Percentiles rank a stretch among this genome's conserved stretches.
Evolutionary conservation across 1,140 invertebrate genomes (phyloP).

Genomic region (Diorhabda elongata): DNA sequence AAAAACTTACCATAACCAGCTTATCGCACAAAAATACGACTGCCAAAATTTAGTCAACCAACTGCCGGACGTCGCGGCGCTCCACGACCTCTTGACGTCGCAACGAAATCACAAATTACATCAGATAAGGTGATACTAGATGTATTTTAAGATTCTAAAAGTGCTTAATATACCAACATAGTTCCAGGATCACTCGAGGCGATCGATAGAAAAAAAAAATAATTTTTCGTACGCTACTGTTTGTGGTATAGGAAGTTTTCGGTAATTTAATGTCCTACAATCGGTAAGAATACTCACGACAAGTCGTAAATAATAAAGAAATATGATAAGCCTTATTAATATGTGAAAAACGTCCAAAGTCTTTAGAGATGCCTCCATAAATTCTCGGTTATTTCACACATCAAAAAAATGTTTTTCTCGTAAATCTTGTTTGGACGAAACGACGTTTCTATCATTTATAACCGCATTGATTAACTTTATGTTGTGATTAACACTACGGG

Average conservation of each 20-base stretch:
- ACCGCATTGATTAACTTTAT: background rate
- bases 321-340: conserved; percentile 1
- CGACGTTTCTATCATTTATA: background rate
- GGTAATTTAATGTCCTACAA: background rate
- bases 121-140: too few relatives aligned
- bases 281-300: background rate
- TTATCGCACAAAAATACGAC: too few relatives aligned
- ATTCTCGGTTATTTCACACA: background rate
- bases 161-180: too few relatives aligned
- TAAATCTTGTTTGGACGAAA: conserved; percentile 2
- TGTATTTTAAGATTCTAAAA: too few relatives aligned
- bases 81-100: too few relatives aligned
- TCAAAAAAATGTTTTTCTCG: background rate
- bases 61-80: too few relatives aligned
- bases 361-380: conserved; percentile 2
- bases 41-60: too few relatives aligned
- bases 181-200: too few relatives aligned
- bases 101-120: too few relatives aligned
- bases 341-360: background rate
- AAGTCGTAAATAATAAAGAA: background rate
- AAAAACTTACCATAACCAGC: too few relatives aligned
- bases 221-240: too few relatives aligned
- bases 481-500: background rate
- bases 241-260: background rate
- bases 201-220: too few relatives aligned